Percentiles rank a stretch among this genome's conserved stretches.
Evolutionary conservation across 2,113 vertebrate genomes (phyloP).

Genomic region (Halcyon malimbica): DNA sequence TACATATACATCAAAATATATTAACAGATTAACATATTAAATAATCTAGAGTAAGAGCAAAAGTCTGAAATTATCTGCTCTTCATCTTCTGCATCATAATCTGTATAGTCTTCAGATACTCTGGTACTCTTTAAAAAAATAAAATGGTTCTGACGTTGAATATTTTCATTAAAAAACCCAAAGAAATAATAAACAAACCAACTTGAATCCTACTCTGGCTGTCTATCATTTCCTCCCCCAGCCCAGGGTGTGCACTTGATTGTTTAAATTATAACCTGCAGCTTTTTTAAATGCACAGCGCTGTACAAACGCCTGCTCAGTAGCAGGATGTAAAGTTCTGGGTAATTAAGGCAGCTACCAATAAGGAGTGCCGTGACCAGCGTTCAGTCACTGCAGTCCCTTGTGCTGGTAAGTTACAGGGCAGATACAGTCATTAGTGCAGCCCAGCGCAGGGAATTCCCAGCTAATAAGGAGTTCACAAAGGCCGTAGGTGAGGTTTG

Average conservation of each 20-base stretch:
- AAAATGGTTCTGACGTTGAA: neutral
- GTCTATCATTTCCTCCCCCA: neutral
- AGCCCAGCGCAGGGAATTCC: neutral
- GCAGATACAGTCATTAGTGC: neutral
- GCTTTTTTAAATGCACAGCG: neutral
- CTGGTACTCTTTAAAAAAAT: neutral
- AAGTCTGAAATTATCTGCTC: neutral
- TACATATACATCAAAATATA: neutral
- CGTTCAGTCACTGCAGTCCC: neutral
- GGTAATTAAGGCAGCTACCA: neutral
- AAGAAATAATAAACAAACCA: neutral
- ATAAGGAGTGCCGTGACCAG: neutral
- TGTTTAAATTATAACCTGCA: conserved; percentile 16
- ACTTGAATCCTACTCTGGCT: neutral
- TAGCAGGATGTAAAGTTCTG: neutral
- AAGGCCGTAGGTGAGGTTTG: neutral
- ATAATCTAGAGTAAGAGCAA: neutral
- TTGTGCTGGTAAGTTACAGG: neutral
- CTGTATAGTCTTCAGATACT: neutral
- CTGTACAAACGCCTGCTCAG: neutral
- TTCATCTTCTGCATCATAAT: neutral
- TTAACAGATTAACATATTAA: neutral
- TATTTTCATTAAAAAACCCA: neutral
- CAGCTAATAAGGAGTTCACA: neutral
- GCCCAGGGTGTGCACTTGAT: neutral